These are phyloP conservation scores for Ophiothrix spiculata DNA, from an alignment of 35 echinoderm and acorn worm species.

Conservation along the genomic window DNA sequence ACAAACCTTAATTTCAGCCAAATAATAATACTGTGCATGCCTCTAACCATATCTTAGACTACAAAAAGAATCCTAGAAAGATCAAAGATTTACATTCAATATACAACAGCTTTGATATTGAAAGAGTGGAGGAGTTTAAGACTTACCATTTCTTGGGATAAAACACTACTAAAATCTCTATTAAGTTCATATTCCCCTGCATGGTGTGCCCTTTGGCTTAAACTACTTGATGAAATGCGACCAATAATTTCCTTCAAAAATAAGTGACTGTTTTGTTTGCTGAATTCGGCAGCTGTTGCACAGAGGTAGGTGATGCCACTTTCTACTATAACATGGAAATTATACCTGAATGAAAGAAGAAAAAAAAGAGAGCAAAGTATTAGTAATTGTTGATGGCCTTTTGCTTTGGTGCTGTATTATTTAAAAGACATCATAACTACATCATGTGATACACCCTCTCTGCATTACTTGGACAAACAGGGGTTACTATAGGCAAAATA, in stretches of 20 bases:
- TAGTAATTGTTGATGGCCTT: too few relatives aligned
- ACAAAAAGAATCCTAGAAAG: too few relatives aligned
- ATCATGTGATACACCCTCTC: too few relatives aligned
- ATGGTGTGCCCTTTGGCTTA: slow-evolving; percentile 67
- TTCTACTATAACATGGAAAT: slow-evolving; percentile 81
- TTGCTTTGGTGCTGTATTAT: too few relatives aligned
- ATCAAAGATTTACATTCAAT: too few relatives aligned
- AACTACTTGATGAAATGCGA: slow-evolving; percentile 40
- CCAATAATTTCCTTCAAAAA: slow-evolving; percentile 74
- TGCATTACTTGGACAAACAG: too few relatives aligned
- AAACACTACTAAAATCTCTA: slow-evolving; percentile 71
- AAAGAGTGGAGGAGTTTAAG: background rate
- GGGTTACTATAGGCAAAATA: too few relatives aligned
- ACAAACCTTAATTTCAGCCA: too few relatives aligned
- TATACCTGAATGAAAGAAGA: slow-evolving; percentile 32
- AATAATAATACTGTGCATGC: too few relatives aligned
- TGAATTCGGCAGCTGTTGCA: slow-evolving; percentile 68
- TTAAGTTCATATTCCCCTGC: slow-evolving; percentile 82
- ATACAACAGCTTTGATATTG: background rate
- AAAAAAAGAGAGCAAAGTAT: background rate
- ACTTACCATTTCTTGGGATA: slow-evolving; percentile 88
- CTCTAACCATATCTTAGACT: too few relatives aligned
- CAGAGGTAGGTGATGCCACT: slow-evolving; percentile 82
- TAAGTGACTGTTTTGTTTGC: slow-evolving; percentile 46
- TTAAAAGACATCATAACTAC: too few relatives aligned